Percentiles rank a stretch among this genome's conserved stretches.
Conservation (phyloP, 1,140 invertebrate species). For the Tetraneura akinire region DNA sequence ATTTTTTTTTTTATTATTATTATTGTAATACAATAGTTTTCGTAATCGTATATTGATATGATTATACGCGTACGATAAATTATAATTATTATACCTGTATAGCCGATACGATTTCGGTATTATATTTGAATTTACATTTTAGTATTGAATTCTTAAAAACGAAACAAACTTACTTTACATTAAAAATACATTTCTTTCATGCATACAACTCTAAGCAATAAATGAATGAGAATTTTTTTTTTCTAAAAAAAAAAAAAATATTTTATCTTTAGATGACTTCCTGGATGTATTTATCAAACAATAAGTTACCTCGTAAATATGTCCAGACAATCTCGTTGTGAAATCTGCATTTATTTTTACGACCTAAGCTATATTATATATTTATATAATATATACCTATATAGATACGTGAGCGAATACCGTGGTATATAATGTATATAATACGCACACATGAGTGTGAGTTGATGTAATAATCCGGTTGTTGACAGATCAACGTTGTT, state of each 20-base stretch:
- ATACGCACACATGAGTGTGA: neutral
- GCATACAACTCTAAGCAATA: too few species aligned
- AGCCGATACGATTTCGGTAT: too few species aligned
- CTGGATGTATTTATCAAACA: neutral
- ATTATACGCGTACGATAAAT: too few species aligned
- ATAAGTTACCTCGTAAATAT: neutral
- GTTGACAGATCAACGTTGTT: conserved; percentile 16
- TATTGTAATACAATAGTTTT: neutral
- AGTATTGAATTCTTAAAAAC: too few species aligned
- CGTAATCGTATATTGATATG: too few species aligned
- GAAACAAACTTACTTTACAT: too few species aligned
- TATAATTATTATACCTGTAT: too few species aligned
- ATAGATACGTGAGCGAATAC: neutral
- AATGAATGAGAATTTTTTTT: too few species aligned
- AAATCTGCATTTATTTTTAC: conserved; percentile 25
- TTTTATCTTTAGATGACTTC: neutral
- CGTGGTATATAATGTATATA: neutral
- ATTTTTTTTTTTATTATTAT: neutral
- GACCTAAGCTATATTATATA: neutral
- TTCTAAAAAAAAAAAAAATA: too few species aligned
- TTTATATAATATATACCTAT: neutral
- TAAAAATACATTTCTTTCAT: too few species aligned
- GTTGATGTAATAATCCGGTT: conserved; percentile 34
- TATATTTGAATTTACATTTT: too few species aligned
- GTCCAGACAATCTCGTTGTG: neutral